phyloP scores from a whole-genome alignment of 2,888 invertebrate species.

The Drosophila paracracens region DNA sequence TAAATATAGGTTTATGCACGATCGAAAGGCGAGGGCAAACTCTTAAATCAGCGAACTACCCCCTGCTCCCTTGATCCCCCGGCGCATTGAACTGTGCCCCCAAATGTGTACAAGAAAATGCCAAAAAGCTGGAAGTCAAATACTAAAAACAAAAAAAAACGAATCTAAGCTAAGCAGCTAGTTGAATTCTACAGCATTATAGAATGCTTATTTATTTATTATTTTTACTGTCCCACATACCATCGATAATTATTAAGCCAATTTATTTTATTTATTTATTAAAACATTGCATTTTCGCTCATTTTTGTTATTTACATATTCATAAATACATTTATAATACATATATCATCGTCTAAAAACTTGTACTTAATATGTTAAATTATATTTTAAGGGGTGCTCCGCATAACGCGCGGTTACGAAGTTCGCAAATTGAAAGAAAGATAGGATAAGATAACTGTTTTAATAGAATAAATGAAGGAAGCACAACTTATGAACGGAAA shows the following conservation, averaged over 20 bases:
- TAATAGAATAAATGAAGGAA: no score
- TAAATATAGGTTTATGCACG: constrained; percentile 36
- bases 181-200: neutral
- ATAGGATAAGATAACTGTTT: no score
- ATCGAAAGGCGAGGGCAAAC: neutral
- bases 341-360: neutral
- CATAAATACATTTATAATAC: neutral
- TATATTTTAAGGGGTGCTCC: neutral
- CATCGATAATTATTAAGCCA: neutral
- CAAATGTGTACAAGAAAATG: constrained; percentile 38
- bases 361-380: constrained; percentile 12
- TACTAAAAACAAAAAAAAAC: neutral
- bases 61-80: neutral
- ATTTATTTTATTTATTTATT: neutral
- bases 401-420: no score
- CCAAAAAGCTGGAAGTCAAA: constrained; percentile 31
- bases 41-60: neutral
- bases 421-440: no score
- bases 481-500: no score
- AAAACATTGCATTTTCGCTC: neutral
- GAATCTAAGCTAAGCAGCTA: neutral
- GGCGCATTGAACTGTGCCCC: neutral
- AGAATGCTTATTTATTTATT: neutral
- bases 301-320: constrained; percentile 15
- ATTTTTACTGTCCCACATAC: constrained; percentile 10